Conservation (phyloP, 2,113 vertebrate species). For the Benthochromis sp. region DNA sequence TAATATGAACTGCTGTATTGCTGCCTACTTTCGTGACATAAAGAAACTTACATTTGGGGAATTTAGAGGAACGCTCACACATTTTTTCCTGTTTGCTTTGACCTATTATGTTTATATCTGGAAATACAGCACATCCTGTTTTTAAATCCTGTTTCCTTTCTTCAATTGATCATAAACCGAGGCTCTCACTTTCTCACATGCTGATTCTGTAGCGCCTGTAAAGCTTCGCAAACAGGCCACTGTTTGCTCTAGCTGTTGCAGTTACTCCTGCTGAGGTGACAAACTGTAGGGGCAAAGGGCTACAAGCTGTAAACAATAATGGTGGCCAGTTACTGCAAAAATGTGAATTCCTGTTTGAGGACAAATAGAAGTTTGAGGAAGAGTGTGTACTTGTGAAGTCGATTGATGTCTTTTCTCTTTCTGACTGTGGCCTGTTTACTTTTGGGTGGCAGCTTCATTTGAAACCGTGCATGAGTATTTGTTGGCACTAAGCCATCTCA, state of each 20-base stretch:
- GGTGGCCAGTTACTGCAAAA: neutral
- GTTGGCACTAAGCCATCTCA: neutral
- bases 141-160: neutral
- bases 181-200: conserved; percentile 3
- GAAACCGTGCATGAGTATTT: neutral
- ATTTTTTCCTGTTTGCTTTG: neutral
- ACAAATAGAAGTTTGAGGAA: neutral
- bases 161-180: neutral
- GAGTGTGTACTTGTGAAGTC: neutral
- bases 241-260: conserved; percentile 25
- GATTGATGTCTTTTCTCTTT: neutral
- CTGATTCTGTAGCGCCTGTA: conserved; percentile 17
- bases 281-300: neutral
- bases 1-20: neutral
- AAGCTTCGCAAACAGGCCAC: conserved; percentile 31
- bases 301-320: neutral
- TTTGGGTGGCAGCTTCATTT: neutral
- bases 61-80: neutral
- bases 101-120: neutral
- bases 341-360: conserved; percentile 22
- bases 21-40: neutral
- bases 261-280: conserved; percentile 7
- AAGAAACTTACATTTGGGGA: neutral
- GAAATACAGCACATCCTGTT: conserved; percentile 1
- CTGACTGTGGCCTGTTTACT: neutral